Base-by-base conservation (phyloP, 2,888 invertebrate species). In the Pandemis heparana region DNA sequence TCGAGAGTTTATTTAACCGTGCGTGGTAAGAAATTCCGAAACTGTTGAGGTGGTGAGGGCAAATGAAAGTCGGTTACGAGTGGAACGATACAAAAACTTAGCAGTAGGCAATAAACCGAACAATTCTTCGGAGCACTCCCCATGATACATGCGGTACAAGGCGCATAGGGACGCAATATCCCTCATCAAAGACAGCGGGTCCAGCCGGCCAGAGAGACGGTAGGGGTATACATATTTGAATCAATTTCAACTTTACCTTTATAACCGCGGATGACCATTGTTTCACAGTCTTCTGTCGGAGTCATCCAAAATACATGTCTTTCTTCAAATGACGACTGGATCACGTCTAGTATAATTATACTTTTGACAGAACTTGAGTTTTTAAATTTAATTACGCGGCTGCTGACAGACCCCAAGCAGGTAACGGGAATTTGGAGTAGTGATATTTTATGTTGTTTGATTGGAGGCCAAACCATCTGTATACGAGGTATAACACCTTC, bases 401-500 rank as follows among this genome's bases (percentile, higher is more conserved):
- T 82, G 63, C 83, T 89, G 12, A 88, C 79, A 12, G 94, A 90
- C 38, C 93, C 94, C 48, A 94, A 82, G 77, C 92, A 94, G 8
- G 94, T 94, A 0, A 93, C 88, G 7, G 94, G 91, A 75, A 94
- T 91, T 14, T 79, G 81, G 0, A 94, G 81, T 12, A 81, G 38
- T 5, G 87, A 83, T 23, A 87, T 79, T 74, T 85, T 86, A 38
- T 87, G 83, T 51, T 88, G 86, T 75, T 78, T 85, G 41, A 89
- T 73, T 32, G 71, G 76, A 0, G 94, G 94, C 39, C 81, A 77
- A 4, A 92, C 56, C 77, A 94, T 76, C 66, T 81, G 77, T 77
- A 94, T 89, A 76, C 94, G 88, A 0, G 94, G 94, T 80, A 94
- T 93, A 3, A 89, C 89, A 38, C 94, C 94, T 85, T 92, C 91